phyloP scores from a whole-genome alignment of 2,113 vertebrate species.

The Podarcis muralis region DNA sequence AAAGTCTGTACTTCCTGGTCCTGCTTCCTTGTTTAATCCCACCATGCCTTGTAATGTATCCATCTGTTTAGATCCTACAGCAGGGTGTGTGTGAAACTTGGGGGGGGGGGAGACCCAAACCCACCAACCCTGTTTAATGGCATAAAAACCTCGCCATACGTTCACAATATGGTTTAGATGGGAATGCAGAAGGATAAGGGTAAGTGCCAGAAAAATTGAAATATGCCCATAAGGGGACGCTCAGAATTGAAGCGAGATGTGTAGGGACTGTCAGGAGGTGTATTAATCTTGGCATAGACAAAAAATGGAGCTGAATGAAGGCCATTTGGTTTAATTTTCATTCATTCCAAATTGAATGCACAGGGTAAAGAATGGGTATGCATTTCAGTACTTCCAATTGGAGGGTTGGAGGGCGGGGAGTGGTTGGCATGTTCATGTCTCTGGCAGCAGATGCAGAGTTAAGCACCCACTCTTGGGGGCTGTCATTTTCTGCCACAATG shows the following conservation, averaged over 20 bases:
- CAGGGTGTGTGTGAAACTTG: no score
- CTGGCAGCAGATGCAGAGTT: background rate
- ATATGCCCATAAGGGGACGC: background rate
- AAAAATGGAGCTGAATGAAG: background rate
- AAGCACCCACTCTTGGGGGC: background rate
- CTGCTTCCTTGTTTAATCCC: background rate
- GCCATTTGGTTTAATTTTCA: background rate
- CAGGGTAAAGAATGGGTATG: background rate
- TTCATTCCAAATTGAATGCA: background rate
- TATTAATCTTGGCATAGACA: background rate
- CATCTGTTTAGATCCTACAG: background rate
- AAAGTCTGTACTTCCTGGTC: background rate
- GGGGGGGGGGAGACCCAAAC: no score
- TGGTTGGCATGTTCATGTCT: background rate
- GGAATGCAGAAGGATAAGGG: background rate
- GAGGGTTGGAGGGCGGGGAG: no score
- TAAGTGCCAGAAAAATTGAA: background rate
- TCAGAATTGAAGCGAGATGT: background rate
- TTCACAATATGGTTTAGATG: background rate
- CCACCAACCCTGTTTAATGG: background rate
- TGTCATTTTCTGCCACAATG: background rate
- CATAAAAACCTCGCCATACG: background rate
- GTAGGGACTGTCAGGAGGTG: background rate
- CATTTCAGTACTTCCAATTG: background rate
- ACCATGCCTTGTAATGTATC: background rate